Conservation (phyloP, 1,140 invertebrate genomes). For the Drosophila pectinifera region DNA sequence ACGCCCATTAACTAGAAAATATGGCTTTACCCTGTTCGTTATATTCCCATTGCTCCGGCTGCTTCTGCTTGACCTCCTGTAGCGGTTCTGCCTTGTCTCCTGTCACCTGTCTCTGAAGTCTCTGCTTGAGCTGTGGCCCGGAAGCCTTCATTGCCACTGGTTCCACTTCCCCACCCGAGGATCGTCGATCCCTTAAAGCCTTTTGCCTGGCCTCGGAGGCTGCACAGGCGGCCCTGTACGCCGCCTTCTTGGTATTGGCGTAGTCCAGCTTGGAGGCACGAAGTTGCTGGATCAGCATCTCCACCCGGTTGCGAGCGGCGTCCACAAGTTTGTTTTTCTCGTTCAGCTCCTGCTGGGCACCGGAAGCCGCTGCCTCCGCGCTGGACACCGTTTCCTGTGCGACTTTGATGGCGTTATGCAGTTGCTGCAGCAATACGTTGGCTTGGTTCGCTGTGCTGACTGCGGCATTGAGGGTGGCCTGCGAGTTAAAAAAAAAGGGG, state of each 20-base stretch:
- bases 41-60: neutral
- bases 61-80: neutral
- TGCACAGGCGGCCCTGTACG: conserved; percentile 87
- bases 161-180: no score
- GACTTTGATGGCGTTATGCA: conserved; percentile 85
- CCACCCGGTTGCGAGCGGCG: conserved; percentile 87
- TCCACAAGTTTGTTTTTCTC: conserved; percentile 88
- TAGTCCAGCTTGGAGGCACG: conserved; percentile 87
- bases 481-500: conserved; percentile 22
- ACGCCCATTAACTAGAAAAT: conserved; percentile 17
- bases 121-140: neutral
- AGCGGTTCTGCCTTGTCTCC: neutral
- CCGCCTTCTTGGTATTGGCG: conserved; percentile 87
- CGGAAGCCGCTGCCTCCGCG: conserved; percentile 86
- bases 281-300: conserved; percentile 87
- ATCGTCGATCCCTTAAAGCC: conserved; percentile 38
- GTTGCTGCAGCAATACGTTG: conserved; percentile 85
- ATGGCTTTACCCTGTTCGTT: conserved; percentile 20
- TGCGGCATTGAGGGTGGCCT: conserved; percentile 87
- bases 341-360: conserved; percentile 86
- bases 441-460: conserved; percentile 86
- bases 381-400: conserved; percentile 86
- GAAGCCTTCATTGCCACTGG: neutral
- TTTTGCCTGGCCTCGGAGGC: conserved; percentile 86
- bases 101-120: no score